Evolutionary conservation across 2,888 invertebrate genomes (phyloP).

Genomic region (Hydriomena furcata): DNA sequence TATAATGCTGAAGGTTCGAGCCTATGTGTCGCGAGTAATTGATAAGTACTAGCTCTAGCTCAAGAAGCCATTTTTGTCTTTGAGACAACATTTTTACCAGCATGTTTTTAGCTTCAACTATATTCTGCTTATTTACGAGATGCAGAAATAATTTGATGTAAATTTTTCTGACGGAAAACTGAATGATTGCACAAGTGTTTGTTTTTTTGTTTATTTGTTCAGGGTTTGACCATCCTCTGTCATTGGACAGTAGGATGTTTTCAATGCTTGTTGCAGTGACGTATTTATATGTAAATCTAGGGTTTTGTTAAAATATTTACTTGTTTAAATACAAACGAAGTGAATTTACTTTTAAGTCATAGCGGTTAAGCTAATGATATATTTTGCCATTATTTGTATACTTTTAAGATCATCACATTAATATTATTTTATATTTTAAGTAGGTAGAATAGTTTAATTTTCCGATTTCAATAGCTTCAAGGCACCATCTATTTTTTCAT

Average conservation of each 20-base stretch:
- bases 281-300: slow-evolving; percentile 17
- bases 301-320: slow-evolving; percentile 11
- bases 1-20: neutral
- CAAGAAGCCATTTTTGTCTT: slow-evolving; percentile 15
- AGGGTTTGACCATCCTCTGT: neutral
- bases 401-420: slow-evolving; percentile 32
- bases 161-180: neutral
- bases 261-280: slow-evolving; percentile 1
- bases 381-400: slow-evolving; percentile 35
- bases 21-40: neutral
- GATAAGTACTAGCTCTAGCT: slow-evolving; percentile 8
- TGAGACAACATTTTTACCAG: slow-evolving; percentile 11
- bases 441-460: neutral
- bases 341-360: slow-evolving; percentile 14
- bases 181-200: neutral
- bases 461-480: slow-evolving; percentile 23
- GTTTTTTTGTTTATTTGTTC: neutral
- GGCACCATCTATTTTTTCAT: slow-evolving; percentile 39
- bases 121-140: neutral
- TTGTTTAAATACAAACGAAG: slow-evolving; percentile 12
- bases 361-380: slow-evolving; percentile 26
- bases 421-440: slow-evolving; percentile 26
- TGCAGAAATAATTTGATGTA: neutral
- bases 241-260: neutral
- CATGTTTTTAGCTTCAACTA: slow-evolving; percentile 5